These are phyloP conservation scores for Formica selysi DNA, from an alignment of 1,140 invertebrate genomes.

Conservation along the genomic window DNA sequence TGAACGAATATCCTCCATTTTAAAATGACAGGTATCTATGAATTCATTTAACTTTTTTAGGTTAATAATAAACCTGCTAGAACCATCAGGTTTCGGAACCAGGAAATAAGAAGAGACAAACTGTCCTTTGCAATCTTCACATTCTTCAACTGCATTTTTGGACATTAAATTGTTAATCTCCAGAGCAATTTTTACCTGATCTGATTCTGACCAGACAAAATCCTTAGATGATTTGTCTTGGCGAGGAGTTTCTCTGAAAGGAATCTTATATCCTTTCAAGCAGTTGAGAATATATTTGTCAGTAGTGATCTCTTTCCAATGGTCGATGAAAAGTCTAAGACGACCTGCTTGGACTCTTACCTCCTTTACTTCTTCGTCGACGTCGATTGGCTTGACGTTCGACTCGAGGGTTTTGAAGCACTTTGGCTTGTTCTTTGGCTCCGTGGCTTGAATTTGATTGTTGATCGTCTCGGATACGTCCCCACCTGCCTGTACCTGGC, in stretches of 20 bases:
- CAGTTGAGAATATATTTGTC: not conserved
- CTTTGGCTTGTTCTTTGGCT: not conserved
- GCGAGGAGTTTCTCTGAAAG: not conserved
- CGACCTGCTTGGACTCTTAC: not conserved
- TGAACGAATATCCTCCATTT: conserved; percentile 69
- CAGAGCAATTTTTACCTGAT: not conserved
- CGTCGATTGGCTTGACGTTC: not conserved
- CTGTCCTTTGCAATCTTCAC: not conserved
- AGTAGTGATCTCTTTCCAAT: not conserved
- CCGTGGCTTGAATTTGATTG: not conserved
- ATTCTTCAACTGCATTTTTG: not conserved
- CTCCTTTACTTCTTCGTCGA: conserved; percentile 1
- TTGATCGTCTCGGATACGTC: not conserved
- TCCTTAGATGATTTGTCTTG: not conserved
- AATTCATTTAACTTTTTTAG: conserved; percentile 72
- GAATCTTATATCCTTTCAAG: not conserved
- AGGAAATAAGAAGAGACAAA: conserved; percentile 52
- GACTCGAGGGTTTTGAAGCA: conserved; percentile 20
- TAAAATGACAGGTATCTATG: conserved; percentile 66
- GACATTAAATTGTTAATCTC: not conserved
- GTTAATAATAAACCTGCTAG: conserved; percentile 72
- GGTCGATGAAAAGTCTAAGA: not conserved
- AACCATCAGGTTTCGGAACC: conserved; percentile 63
- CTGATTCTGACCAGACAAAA: not conserved
- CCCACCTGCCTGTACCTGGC: not conserved